Evolutionary conservation across 2,888 invertebrate genomes (phyloP).

Genomic region (Dyspetes luteomarginatus): DNA sequence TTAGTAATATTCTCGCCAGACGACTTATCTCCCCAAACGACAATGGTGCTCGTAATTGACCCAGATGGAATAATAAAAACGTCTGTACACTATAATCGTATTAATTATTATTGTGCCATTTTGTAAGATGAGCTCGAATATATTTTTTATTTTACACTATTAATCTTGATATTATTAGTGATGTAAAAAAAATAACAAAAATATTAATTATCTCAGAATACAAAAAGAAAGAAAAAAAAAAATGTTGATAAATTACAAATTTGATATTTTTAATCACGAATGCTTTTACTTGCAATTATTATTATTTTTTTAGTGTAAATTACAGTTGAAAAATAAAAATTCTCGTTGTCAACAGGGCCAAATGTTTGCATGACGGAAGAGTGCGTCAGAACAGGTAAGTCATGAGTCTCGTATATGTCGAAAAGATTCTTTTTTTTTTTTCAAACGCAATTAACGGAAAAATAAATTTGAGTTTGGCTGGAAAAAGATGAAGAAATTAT

Average conservation of each 20-base stretch:
- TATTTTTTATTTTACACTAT: neutral
- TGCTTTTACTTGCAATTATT: constrained; percentile 12
- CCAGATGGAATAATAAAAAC: neutral
- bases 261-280: constrained; percentile 38
- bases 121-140: too few relatives aligned
- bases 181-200: neutral
- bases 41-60: neutral
- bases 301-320: too few relatives aligned
- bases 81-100: too few relatives aligned
- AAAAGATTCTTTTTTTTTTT: neutral
- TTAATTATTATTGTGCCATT: neutral
- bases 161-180: neutral
- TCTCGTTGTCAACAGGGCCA: constrained; percentile 71
- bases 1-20: neutral
- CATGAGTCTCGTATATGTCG: too few relatives aligned
- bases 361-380: constrained; percentile 87
- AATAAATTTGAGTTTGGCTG: neutral
- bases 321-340: too few relatives aligned
- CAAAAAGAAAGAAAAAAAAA: constrained; percentile 1
- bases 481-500: neutral
- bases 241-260: too few relatives aligned
- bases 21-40: neutral
- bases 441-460: neutral
- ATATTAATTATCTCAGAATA: too few relatives aligned
- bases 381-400: constrained; percentile 87